Percentiles rank a stretch among this genome's conserved stretches.
Conservation (phyloP, 2,888 invertebrate genomes). For the Apamea epomidion region DNA sequence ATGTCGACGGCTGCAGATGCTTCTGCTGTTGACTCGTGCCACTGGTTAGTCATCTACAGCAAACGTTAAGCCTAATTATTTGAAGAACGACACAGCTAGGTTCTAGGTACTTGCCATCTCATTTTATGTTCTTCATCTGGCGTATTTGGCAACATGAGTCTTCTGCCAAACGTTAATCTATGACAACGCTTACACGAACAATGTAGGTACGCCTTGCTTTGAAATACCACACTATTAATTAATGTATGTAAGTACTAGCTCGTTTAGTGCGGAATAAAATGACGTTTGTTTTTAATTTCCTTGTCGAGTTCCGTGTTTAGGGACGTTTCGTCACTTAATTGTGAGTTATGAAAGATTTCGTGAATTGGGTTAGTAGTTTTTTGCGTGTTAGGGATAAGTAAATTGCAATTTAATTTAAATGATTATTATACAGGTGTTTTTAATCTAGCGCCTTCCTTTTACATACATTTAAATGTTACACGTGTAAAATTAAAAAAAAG, state of each 20-base stretch:
- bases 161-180: slow-evolving; percentile 16
- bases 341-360: slow-evolving; percentile 26
- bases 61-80: neutral
- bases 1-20: neutral
- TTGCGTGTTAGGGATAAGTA: slow-evolving; percentile 11
- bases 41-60: neutral
- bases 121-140: neutral
- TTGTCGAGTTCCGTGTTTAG: slow-evolving; percentile 17
- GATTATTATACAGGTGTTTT: slow-evolving; percentile 18
- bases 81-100: neutral
- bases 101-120: neutral
- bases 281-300: slow-evolving; percentile 27
- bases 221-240: slow-evolving; percentile 52
- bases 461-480: neutral
- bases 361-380: slow-evolving; percentile 33
- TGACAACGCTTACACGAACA: slow-evolving; percentile 62
- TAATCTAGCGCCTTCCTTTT: neutral
- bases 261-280: slow-evolving; percentile 38
- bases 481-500: neutral
- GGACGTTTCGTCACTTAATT: slow-evolving; percentile 33
- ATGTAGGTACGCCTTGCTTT: slow-evolving; percentile 41
- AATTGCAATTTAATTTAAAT: slow-evolving; percentile 27
- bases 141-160: neutral
- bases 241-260: slow-evolving; percentile 24
- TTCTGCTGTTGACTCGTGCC: neutral